Evolutionary conservation across 2,888 invertebrate genomes (phyloP), one percentile per base, ranked within the genome.

Genomic region (Philonicus albiceps): DNA sequence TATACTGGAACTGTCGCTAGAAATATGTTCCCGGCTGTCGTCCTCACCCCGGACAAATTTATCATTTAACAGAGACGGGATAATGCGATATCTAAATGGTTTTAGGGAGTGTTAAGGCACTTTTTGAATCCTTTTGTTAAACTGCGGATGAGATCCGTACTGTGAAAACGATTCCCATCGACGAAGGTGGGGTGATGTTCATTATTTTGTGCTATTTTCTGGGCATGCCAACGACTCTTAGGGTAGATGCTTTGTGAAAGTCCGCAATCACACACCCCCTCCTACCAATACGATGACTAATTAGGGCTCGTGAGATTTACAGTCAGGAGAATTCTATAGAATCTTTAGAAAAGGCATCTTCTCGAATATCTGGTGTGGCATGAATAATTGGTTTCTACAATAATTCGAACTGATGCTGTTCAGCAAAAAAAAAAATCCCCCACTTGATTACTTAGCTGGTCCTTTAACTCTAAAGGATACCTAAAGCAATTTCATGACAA

Each of bases 21-120:
- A 83, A 83, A 83, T 83, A 83, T 64, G 64, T 83, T 72, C 55
- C 80, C 40, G 27, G 53, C 80, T 31, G 49, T 16, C 31, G 72
- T 37, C 31, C 83, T 81, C 55, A 31, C 55, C 83, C 64, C 19
- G 37, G 34, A 83, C 64, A 83, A 83, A 83, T 83, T 83, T 83
- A 83, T 83, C 83, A 83, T 83, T 64, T 64, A 64, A 64, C 22
- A 64, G 64, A 64, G 55, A 64, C 31, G 37, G 72, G 72, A 83
- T 83, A 83, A 83, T 64, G 55, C 72, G 64, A 83, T 83, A 83
- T 83, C 83, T 34, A 83, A 83, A 83, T 64, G 55, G 83, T 83
- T 83, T 81, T 83, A 83, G 30, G 31, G 80, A 43, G 80, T 80
- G 49, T 43, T 80, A 53, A 53, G 16, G 31, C 53, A 80, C 43